phyloP scores from a whole-genome alignment of 2,888 invertebrate species.

The Tetragonisca angustula region DNA sequence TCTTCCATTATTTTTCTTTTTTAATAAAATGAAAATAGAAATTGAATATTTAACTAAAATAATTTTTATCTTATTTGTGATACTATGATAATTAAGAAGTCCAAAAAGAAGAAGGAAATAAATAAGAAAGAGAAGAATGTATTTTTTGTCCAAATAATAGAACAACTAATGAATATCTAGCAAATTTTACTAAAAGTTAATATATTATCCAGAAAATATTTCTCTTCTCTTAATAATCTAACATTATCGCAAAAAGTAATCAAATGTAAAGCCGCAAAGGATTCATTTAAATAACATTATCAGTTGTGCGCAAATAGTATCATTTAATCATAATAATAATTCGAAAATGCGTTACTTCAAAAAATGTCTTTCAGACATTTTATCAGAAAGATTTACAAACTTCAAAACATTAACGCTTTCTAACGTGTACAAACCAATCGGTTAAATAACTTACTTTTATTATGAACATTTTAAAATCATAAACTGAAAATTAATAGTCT shows the following conservation, averaged over 20 bases:
- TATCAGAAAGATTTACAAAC: neutral
- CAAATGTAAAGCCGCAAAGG: slow-evolving; percentile 44
- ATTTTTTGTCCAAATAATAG: neutral
- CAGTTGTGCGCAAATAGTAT: slow-evolving; percentile 53
- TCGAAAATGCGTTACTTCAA: slow-evolving; percentile 12
- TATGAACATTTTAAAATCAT: neutral
- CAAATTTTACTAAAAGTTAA: neutral
- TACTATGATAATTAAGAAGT: neutral
- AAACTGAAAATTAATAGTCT: slow-evolving; percentile 26
- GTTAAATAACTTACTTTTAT: slow-evolving; percentile 4
- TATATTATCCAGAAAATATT: slow-evolving; percentile 7
- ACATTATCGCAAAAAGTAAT: slow-evolving; percentile 14
- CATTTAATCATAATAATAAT: slow-evolving; percentile 26
- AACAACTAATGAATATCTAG: neutral
- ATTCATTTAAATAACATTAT: slow-evolving; percentile 36
- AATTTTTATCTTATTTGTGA: neutral
- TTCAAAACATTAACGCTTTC: neutral
- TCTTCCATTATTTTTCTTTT: neutral
- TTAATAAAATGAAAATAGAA: neutral
- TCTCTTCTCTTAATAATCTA: neutral
- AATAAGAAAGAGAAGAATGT: neutral
- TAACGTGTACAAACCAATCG: neutral
- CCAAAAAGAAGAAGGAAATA: neutral
- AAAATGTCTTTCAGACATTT: slow-evolving; percentile 2
- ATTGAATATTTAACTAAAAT: neutral